Conservation (phyloP, 2,888 invertebrate species). For the Lepidochrysops patricia region DNA sequence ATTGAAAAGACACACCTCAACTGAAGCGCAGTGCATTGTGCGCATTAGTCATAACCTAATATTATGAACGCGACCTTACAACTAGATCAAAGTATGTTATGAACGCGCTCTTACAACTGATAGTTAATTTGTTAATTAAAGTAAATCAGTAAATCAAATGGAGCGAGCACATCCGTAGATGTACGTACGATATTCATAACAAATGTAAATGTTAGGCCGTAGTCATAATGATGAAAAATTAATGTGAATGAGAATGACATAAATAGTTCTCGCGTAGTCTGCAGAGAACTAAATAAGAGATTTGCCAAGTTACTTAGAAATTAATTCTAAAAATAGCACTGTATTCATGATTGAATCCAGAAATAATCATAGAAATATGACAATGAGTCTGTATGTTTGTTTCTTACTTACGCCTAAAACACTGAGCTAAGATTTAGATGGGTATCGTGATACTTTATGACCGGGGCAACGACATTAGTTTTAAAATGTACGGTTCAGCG, state of each 20-base stretch:
- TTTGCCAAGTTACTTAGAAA: no score
- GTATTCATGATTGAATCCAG: no score
- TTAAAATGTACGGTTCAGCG: no score
- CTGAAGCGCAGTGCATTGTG: background rate
- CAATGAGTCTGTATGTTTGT: no score
- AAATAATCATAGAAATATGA: no score
- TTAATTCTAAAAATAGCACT: no score
- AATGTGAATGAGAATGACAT: background rate
- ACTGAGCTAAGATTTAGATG: no score
- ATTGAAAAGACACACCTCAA: background rate
- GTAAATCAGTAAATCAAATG: slow-evolving; percentile 21
- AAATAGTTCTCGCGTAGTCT: no score
- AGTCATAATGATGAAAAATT: slow-evolving; percentile 5
- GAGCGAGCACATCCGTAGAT: slow-evolving; percentile 25
- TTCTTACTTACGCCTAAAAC: no score
- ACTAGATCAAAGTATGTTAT: background rate
- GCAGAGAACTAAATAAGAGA: no score
- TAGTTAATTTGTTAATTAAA: slow-evolving; percentile 11
- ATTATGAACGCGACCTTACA: background rate
- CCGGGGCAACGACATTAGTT: no score
- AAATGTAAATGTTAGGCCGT: slow-evolving; percentile 18
- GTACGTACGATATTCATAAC: slow-evolving; percentile 26
- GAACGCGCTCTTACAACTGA: background rate
- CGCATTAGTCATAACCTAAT: background rate
- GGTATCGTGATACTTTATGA: no score